Conservation (phyloP, 2,888 invertebrate species). For the Sepiola atlantica region DNA sequence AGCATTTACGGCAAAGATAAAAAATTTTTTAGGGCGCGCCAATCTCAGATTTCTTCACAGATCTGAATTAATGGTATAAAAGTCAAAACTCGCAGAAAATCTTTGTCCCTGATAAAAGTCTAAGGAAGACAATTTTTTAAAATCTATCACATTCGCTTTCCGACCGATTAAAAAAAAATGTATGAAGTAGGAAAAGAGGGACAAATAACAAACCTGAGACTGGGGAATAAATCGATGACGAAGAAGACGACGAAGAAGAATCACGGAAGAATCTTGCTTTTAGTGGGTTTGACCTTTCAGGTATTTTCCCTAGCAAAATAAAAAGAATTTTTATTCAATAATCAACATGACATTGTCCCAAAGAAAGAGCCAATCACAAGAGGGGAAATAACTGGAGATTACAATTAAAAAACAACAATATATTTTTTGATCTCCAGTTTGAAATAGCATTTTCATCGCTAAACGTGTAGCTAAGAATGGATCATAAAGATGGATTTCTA, state of each 20-base stretch:
- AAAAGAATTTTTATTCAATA: slow-evolving; percentile 34
- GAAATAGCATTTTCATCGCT: too few relatives aligned
- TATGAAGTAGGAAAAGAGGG: slow-evolving; percentile 22
- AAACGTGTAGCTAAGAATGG: too few relatives aligned
- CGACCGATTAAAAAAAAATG: too few relatives aligned
- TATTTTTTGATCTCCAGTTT: too few relatives aligned
- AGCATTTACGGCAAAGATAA: too few relatives aligned
- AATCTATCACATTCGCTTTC: not conserved
- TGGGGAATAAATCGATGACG: slow-evolving; percentile 36
- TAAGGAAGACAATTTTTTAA: not conserved
- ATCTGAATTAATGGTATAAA: too few relatives aligned
- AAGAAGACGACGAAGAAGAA: slow-evolving; percentile 23
- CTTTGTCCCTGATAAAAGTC: not conserved
- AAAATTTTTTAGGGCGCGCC: too few relatives aligned
- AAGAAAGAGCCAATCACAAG: not conserved
- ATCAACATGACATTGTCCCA: not conserved
- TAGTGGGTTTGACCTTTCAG: slow-evolving; percentile 44
- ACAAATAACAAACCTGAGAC: slow-evolving; percentile 39
- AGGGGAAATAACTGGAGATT: not conserved
- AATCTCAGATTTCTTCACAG: too few relatives aligned
- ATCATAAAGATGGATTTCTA: too few relatives aligned
- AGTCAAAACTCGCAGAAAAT: too few relatives aligned
- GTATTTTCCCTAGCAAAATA: slow-evolving; percentile 42
- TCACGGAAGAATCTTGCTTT: slow-evolving; percentile 38
- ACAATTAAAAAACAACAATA: too few relatives aligned